Percentiles rank a stretch among this genome's conserved stretches.
Conservation (phyloP, 1,140 invertebrate genomes). For the Callitettix versicolor region DNA sequence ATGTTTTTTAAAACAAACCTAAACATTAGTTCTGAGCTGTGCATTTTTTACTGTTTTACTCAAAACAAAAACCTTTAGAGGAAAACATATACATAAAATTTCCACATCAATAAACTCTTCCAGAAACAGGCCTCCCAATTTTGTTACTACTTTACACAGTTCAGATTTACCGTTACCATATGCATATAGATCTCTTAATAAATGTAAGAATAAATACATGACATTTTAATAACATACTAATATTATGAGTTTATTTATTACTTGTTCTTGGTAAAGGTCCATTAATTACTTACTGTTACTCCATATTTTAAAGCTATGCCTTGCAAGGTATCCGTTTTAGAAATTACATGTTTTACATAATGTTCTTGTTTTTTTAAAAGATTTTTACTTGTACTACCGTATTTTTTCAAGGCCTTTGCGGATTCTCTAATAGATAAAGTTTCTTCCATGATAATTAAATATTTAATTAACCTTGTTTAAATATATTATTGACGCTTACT, state of each 20-base stretch:
- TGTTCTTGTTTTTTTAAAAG: constrained; percentile 44
- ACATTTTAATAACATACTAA: not conserved
- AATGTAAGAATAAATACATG: not conserved
- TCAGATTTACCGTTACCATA: not conserved
- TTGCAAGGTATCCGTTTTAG: constrained; percentile 77
- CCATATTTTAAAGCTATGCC: constrained; percentile 87
- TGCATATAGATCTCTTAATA: not conserved
- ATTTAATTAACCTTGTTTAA: no score
- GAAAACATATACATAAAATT: not conserved
- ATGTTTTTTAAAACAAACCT: no score
- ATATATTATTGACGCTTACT: no score
- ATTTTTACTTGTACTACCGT: constrained; percentile 65
- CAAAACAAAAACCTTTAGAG: no score
- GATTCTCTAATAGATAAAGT: constrained; percentile 73
- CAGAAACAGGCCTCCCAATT: not conserved
- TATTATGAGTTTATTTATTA: not conserved
- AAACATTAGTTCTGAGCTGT: no score
- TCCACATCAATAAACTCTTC: not conserved
- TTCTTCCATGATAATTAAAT: constrained; percentile 50
- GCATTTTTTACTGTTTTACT: no score
- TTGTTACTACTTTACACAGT: not conserved
- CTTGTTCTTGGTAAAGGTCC: not conserved
- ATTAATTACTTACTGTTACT: constrained; percentile 63
- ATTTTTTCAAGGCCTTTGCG: constrained; percentile 72
- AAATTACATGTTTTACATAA: constrained; percentile 67